Evolutionary conservation across 2,888 invertebrate species (phyloP).

Genomic region (Tenthredo mesomela): DNA sequence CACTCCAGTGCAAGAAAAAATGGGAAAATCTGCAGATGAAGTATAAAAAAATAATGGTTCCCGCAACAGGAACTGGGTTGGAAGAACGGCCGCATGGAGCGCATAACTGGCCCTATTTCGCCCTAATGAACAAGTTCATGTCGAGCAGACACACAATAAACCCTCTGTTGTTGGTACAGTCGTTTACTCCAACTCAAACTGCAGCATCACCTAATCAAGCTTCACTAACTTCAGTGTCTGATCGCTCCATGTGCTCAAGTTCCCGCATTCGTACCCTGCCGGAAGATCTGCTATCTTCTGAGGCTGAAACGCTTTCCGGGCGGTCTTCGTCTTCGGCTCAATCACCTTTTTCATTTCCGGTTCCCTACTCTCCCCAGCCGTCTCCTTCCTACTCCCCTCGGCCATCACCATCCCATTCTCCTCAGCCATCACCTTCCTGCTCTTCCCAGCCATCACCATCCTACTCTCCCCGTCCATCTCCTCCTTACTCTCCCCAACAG

Average conservation of each 20-base stretch:
- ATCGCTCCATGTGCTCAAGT: no score
- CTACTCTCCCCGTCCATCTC: background rate
- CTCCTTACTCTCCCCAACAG: background rate
- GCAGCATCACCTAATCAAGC: background rate
- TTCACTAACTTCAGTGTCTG: background rate
- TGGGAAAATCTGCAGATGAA: background rate
- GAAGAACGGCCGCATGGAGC: background rate
- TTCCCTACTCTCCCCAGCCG: background rate
- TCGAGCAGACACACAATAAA: background rate
- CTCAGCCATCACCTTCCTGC: background rate
- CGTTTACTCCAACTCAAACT: background rate
- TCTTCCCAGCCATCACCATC: background rate
- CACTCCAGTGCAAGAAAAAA: no score
- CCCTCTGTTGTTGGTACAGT: background rate
- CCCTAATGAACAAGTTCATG: background rate
- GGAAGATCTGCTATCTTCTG: no score
- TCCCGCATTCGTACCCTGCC: no score
- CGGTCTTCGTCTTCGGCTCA: no score
- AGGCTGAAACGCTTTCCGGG: no score
- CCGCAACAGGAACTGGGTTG: background rate
- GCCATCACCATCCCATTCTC: background rate
- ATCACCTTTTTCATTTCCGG: no score
- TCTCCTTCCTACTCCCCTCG: background rate
- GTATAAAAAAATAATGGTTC: background rate
- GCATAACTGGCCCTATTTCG: background rate